Base-by-base conservation (phyloP, 2,113 vertebrate species). In the Peromyscus leucopus region DNA sequence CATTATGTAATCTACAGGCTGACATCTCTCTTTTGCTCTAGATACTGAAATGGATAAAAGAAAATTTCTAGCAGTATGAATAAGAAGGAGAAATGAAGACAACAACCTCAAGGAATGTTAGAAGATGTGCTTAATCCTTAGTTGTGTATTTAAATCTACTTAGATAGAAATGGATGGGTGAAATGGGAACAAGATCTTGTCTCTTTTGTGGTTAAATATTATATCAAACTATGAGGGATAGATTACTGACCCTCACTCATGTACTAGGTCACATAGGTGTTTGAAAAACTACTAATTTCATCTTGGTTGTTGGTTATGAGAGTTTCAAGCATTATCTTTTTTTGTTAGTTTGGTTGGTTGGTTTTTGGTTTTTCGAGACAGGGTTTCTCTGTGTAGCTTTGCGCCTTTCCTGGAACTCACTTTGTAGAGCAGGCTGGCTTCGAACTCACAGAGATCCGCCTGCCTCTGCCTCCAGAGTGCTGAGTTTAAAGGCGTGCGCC, bases 61-160 rank as follows among this genome's bases (percentile, higher is more conserved):
- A 78, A 39, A 86, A 16, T 6, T 46, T 6, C 74, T 5, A 55
- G 10, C 2, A 67, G 79, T 79, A 12, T 74, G 57, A 80, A 16
- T 63, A 71, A 82, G 31, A 87, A 88, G 24, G n/a, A 22, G 22
- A 97, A 95, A 92, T 26, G 5, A 84, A 86, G 82, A 71, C 11
- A 90, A 39, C 2, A 75, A 15, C 10, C 11, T 88, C 69, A 63
- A 75, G 57, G 80, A 12, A 31, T 33, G 39, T 22, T 65, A 95
- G 36, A 85, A 91, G 16, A 33, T 28, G 1, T 46, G 7, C 0
- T 21, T 88, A 84, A 80, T 31, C 1, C 63, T 26, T 93, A 63
- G 26, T 22, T 89, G 67, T 4, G 31, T 75, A 71, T 48, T 90
- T 93, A 97, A 85, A 75, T 31, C 2, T 48, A 19, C 28, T 72